A percentile compares a stretch with the other conserved stretches of the same genome.
These are phyloP conservation scores for Daboia siamensis DNA, from an alignment of 2,113 vertebrate species.

Conservation along the genomic window DNA sequence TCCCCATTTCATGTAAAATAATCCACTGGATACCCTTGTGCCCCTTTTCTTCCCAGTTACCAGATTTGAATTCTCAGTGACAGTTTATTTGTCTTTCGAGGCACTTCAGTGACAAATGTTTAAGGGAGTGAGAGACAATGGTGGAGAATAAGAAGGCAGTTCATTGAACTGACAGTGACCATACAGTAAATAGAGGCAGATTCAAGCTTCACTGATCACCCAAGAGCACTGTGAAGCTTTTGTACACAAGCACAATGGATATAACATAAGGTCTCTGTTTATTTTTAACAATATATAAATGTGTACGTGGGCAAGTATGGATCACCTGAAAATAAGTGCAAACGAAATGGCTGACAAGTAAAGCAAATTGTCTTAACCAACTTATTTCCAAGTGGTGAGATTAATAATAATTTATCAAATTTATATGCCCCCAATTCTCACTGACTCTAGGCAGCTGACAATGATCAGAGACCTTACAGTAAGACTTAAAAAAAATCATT, in stretches of 20 bases:
- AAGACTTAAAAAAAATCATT: background rate
- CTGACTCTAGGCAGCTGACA: background rate
- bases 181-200: constrained; percentile 82
- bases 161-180: constrained; percentile 85
- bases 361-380: constrained; percentile 19
- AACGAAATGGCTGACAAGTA: background rate
- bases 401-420: background rate
- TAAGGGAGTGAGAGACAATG: constrained; percentile 82
- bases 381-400: background rate
- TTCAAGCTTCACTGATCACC: constrained; percentile 78
- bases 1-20: constrained; percentile 56
- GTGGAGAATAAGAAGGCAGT: constrained; percentile 79
- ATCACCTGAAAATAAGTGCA: constrained; percentile 43
- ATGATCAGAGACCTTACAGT: background rate
- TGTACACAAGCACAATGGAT: constrained; percentile 75
- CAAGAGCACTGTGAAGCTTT: constrained; percentile 73
- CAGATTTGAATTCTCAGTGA: constrained; percentile 73
- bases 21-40: constrained; percentile 49
- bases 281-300: constrained; percentile 69
- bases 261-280: constrained; percentile 78
- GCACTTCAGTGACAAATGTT: constrained; percentile 82
- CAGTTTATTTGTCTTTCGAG: constrained; percentile 81
- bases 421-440: background rate
- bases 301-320: constrained; percentile 40
- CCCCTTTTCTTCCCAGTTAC: constrained; percentile 60